Evolutionary conservation across 2,113 vertebrate species (phyloP).

Genomic region (Columba livia): DNA sequence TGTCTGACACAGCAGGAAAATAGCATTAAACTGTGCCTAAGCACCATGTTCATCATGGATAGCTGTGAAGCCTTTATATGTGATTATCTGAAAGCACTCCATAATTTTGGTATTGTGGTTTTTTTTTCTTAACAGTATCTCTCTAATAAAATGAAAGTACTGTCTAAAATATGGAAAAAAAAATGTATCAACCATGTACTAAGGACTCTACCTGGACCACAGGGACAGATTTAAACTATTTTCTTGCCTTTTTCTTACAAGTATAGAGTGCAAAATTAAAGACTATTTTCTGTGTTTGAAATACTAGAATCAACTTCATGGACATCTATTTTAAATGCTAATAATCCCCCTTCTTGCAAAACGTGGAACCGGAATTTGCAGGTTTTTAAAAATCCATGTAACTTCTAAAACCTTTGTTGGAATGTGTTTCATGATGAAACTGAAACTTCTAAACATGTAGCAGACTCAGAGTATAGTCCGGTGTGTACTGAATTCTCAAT

Average conservation of each 20-base stretch:
- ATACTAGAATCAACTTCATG: background rate
- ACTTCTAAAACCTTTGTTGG: background rate
- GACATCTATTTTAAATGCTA: background rate
- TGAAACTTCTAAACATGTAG: background rate
- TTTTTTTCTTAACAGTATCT: background rate
- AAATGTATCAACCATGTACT: background rate
- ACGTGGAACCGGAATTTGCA: background rate
- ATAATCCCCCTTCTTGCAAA: background rate
- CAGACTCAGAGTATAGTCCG: background rate
- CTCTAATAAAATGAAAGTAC: background rate
- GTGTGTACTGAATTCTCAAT: background rate
- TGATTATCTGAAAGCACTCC: background rate
- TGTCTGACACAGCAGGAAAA: constrained; percentile 4
- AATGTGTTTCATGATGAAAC: background rate
- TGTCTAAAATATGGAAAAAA: background rate
- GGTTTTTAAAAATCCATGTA: background rate
- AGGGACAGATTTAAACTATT: background rate
- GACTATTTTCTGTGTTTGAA: background rate
- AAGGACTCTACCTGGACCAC: background rate
- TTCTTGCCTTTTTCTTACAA: background rate
- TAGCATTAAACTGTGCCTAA: background rate
- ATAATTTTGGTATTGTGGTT: background rate
- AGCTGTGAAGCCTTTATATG: background rate
- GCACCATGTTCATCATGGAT: background rate
- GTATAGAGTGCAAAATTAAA: background rate